phyloP scores from a whole-genome alignment of 53 echinoderm and acorn worm genomes.

The Patiria pectinifera region DNA sequence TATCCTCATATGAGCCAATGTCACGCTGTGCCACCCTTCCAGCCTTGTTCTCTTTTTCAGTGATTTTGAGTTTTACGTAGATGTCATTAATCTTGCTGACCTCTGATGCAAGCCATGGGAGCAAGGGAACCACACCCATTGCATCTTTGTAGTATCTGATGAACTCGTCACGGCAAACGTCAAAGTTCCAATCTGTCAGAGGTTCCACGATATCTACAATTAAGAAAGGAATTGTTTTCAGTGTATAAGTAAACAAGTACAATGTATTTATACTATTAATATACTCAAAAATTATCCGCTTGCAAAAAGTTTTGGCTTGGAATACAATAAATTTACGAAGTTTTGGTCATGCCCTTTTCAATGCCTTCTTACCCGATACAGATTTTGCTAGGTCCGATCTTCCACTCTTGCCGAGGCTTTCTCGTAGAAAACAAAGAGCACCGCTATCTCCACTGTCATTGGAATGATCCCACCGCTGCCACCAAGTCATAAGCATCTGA shows the following conservation, averaged over 20 bases:
- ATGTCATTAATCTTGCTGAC: conserved; percentile 20
- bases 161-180: conserved; percentile 40
- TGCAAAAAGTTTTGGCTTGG: no score
- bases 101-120: conserved; percentile 47
- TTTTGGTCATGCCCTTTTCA: no score
- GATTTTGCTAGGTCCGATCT: neutral
- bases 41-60: conserved; percentile 1
- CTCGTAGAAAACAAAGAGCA: neutral
- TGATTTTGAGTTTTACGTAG: conserved; percentile 43
- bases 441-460: no score
- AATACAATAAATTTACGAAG: no score
- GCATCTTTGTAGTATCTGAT: conserved; percentile 32
- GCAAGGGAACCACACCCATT: conserved; percentile 41
- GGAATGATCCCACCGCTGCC: neutral
- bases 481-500: conserved; percentile 17
- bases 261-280: no score
- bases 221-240: no score
- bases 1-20: neutral
- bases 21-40: neutral
- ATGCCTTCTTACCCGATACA: neutral
- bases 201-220: neutral
- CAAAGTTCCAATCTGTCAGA: neutral
- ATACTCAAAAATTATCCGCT: no score
- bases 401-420: neutral
- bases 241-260: no score